phyloP scores from a whole-genome alignment of 1,140 invertebrate genomes.

The Telenomus remus region DNA sequence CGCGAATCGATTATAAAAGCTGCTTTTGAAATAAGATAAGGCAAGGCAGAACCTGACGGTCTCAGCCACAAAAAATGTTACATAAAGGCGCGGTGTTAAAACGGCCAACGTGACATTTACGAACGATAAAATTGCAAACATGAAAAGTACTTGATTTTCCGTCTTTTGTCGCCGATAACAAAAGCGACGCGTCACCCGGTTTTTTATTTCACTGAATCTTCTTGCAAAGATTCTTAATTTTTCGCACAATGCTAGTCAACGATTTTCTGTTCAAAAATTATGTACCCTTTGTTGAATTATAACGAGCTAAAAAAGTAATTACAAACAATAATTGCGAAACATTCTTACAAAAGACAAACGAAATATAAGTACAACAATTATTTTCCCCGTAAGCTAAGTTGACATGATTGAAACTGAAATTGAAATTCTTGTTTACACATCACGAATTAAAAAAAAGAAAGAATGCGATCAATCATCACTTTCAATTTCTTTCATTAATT shows the following conservation, averaged over 20 bases:
- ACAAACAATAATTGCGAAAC: too few relatives aligned
- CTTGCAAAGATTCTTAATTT: not conserved
- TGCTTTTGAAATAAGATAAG: slow-evolving; percentile 48
- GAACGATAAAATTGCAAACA: slow-evolving; percentile 47
- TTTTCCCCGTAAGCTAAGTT: too few relatives aligned
- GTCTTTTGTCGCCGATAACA: slow-evolving; percentile 39
- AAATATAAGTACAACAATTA: too few relatives aligned
- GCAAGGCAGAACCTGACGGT: slow-evolving; percentile 41
- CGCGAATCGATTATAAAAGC: slow-evolving; percentile 45
- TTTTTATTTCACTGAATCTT: slow-evolving; percentile 10
- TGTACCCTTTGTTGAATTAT: too few relatives aligned
- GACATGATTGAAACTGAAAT: too few relatives aligned
- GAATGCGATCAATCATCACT: not conserved
- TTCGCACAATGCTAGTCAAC: not conserved
- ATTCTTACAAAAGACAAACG: too few relatives aligned
- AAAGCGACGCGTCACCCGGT: slow-evolving; percentile 5
- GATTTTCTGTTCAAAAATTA: not conserved
- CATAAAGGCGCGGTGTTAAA: slow-evolving; percentile 39
- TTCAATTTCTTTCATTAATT: slow-evolving; percentile 63
- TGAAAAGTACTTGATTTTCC: slow-evolving; percentile 39
- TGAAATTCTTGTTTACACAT: too few relatives aligned
- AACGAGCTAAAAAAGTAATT: too few relatives aligned
- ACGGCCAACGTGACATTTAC: slow-evolving; percentile 47
- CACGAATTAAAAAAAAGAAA: too few relatives aligned
- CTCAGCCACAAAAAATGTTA: slow-evolving; percentile 35